Conservation (phyloP, 1,140 invertebrate species). For the Conus betulinus region DNA sequence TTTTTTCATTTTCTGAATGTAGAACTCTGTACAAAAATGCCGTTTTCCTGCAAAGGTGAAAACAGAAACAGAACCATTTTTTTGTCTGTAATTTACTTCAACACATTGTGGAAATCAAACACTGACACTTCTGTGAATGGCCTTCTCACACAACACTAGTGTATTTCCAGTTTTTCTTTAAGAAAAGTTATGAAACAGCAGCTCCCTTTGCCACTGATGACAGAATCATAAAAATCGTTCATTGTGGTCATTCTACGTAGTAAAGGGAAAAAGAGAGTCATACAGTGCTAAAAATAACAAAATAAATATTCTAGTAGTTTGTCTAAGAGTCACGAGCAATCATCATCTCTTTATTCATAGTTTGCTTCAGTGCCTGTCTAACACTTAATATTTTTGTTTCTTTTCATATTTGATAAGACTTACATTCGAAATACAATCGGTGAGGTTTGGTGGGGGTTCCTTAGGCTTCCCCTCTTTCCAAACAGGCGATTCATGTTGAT, state of each 20-base stretch:
- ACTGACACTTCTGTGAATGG: too few species aligned
- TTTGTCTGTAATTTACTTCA: too few species aligned
- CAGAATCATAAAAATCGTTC: not conserved
- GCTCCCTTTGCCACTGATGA: too few species aligned
- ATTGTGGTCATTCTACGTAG: not conserved
- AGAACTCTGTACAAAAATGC: too few species aligned
- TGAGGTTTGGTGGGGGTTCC: conserved; percentile 93
- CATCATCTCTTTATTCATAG: not conserved
- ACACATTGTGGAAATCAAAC: too few species aligned
- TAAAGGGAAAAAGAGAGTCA: not conserved
- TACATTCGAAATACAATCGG: conserved; percentile 94
- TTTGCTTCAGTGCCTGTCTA: not conserved
- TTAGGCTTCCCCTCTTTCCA: conserved; percentile 94
- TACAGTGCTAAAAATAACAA: not conserved
- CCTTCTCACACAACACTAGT: too few species aligned
- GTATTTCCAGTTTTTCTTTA: too few species aligned
- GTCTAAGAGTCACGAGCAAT: not conserved
- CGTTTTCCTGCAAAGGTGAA: too few species aligned
- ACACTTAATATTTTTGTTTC: not conserved
- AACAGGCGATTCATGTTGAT: conserved; percentile 99
- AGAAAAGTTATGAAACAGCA: too few species aligned
- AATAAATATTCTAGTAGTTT: too few species aligned
- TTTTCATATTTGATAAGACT: conserved; percentile 71
- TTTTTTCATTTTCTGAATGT: too few species aligned
- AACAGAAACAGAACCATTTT: too few species aligned